Evolutionary conservation across 2,113 vertebrate species (phyloP), one percentile per base, ranked within the genome.

Genomic region (Campylorhamphus procurvoides): DNA sequence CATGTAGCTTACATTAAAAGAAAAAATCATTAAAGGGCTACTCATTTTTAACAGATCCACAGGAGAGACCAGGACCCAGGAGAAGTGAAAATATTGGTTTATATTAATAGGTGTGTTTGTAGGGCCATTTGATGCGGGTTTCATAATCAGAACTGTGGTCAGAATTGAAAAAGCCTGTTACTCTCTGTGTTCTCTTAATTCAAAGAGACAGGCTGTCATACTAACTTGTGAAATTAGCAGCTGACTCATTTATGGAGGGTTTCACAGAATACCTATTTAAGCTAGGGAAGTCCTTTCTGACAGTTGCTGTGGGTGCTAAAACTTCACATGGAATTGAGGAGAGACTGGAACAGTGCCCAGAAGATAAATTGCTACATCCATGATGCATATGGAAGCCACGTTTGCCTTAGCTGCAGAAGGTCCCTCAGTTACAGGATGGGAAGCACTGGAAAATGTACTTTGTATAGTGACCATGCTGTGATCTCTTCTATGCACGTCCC

Each of bases 401-500:
- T 73, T 91, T 56, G 18, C 39, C 14, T 58, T 29, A 40, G 72
- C 44, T 82, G 53, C 59, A 62, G 63, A 73, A 92, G 46, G 15
- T 74, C 42, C 52, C 27, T 78, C 0, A 0, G 9, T 0, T 91
- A 47, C 31, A 53, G 73, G 81, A 44, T 0, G 3, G 28, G 46
- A 80, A 69, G 69, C 20, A 6, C 18, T 67, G 35, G 52, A 39
- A 85, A 82, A 47, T 58, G 12, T 20, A 27, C 33, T 84, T 58
- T 40, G 14, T 53, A 1, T 8, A 24, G 33, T 63, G 79, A 83
- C 17, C 4, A 20, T 75, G 40, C 29, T 83, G 40, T 40, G 60
- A 33, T 71, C 25, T 27, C n/a, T 40, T 76, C 49, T 49, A 12
- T 79, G n/a, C n/a, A 4, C 0, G 2, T 60, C 9, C 35, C 25